Conservation (phyloP, 2,113 vertebrate genomes). For the Gobio gobio region DNA sequence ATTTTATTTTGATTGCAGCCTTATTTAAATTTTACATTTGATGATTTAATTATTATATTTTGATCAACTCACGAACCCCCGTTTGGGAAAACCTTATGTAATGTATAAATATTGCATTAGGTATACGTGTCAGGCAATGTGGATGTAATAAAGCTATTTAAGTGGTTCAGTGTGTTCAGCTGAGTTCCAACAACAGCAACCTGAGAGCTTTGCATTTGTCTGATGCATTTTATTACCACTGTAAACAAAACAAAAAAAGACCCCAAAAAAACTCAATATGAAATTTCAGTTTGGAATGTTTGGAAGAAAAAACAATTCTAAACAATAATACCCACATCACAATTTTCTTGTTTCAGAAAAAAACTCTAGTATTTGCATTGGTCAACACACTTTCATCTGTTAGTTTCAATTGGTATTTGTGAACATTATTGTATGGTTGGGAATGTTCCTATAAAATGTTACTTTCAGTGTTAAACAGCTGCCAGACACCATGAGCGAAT, state of each 20-base stretch:
- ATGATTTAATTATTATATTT: not conserved
- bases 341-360: not conserved
- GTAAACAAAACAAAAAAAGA: not conserved
- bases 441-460: slow-evolving; percentile 17
- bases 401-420: slow-evolving; percentile 4
- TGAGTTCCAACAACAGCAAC: not conserved
- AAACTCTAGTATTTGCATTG: not conserved
- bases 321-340: not conserved
- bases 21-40: not conserved
- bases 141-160: not conserved
- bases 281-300: not conserved
- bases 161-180: not conserved
- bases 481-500: slow-evolving; percentile 25
- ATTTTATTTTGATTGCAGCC: not conserved
- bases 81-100: not conserved
- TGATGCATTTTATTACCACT: not conserved
- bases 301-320: slow-evolving; percentile 19
- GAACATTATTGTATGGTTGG: not conserved
- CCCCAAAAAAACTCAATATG: not conserved
- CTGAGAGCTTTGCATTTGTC: not conserved
- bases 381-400: slow-evolving; percentile 7
- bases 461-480: not conserved
- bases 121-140: not conserved
- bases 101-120: not conserved
- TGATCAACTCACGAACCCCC: not conserved